Percentiles rank a stretch among this genome's conserved stretches.
Evolutionary conservation across 2,797 vertebrate species (phyloP).

Genomic region (Clangula hyemalis): DNA sequence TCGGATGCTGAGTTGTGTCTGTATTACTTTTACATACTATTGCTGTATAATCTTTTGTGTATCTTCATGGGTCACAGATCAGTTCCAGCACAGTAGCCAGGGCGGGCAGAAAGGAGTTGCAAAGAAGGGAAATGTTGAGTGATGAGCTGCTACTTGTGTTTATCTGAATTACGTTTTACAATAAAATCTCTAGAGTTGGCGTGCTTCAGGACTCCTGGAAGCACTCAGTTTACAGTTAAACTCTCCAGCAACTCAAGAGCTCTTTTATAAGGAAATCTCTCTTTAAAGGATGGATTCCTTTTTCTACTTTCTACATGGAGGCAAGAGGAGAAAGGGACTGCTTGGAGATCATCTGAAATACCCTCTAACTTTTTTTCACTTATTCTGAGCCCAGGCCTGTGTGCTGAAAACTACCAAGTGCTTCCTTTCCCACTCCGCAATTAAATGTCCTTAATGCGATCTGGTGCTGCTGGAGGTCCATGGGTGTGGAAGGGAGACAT

Average conservation of each 20-base stretch:
- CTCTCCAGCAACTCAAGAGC: background rate
- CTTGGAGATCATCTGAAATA: background rate
- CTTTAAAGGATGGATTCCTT: background rate
- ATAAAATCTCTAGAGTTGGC: background rate
- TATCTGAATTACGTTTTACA: background rate
- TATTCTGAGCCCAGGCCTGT: background rate
- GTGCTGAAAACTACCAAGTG: fast-evolving
- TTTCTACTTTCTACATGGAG: background rate
- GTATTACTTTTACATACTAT: background rate
- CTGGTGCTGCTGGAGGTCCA: background rate
- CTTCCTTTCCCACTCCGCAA: background rate
- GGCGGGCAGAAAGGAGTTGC: background rate
- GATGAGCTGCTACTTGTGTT: background rate
- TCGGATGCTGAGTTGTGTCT: background rate
- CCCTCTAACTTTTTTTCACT: background rate
- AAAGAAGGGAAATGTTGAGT: background rate
- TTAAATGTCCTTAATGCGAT: background rate
- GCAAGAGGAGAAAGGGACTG: background rate
- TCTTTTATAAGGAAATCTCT: background rate
- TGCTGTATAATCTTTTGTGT: background rate
- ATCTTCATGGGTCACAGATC: background rate
- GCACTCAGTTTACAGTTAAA: background rate
- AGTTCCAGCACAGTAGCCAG: background rate
- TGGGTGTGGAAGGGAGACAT: background rate
- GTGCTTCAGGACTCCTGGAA: background rate